Base-by-base conservation (phyloP, 2,888 invertebrate genomes). In the Athrips mouffetella region DNA sequence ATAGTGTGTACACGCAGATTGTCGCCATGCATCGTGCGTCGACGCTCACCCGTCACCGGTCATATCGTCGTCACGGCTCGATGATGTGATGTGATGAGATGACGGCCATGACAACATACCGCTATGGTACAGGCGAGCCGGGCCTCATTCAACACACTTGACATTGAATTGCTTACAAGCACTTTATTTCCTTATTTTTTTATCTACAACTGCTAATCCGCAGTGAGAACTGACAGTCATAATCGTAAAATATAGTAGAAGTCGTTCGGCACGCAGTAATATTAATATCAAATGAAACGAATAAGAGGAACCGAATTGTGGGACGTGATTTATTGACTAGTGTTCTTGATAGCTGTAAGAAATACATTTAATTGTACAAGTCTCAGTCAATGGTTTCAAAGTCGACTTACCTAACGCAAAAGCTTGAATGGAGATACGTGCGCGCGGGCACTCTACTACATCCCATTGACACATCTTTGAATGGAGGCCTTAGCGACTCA, bases 381-480 rank as follows among this genome's bases (percentile, higher is more conserved):
- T n/a, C n/a, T n/a, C n/a, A n/a, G n/a, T n/a, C n/a, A n/a, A n/a
- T n/a, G n/a, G n/a, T n/a, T n/a, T n/a, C n/a, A 58, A 64, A 64
- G 64, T 65, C 60, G 55, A 67, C 76, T 61, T 67, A 85, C 83
- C 85, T 77, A 85, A 73, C 73, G 69, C 63, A 63, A 55, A 65
- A 67, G 69, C 65, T 70, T 76, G 73, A 77, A 79, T 78, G 80
- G 57, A 57, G 57, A 42, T 52, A 52, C 53, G 64, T 72, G 78
- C 80, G 78, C 76, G 61, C 62, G 68, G 80, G 76, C 71, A 63
- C 53, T 51, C 50, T 62, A 63, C 57, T n/a, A n/a, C 66, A 70
- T 75, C 71, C 82, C 86, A 85, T 85, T 86, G 81, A 86, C 80
- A 82, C 80, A 82, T 80, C 76, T 76, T 75, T 74, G 69, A 77